Conservation (phyloP, 1,140 invertebrate species). For the Halotydeus destructor region DNA sequence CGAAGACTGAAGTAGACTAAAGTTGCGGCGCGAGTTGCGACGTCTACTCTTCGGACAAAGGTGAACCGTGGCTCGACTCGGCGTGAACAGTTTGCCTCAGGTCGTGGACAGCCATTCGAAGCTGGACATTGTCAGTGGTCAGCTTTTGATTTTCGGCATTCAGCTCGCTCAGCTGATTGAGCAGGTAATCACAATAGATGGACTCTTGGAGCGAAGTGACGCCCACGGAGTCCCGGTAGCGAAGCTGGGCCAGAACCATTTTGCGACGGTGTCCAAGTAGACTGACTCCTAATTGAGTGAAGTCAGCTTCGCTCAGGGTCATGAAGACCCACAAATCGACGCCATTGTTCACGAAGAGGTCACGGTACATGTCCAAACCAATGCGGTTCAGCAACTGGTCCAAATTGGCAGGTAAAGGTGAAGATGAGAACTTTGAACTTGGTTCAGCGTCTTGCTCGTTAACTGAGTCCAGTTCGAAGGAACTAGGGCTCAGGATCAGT, state of each 20-base stretch:
- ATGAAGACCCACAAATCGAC: slow-evolving; percentile 3
- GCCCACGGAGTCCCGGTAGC: slow-evolving; percentile 6
- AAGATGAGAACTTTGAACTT: too few relatives aligned
- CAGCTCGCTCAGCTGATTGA: background rate
- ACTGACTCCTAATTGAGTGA: background rate
- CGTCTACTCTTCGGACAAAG: too few relatives aligned
- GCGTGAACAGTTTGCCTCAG: too few relatives aligned
- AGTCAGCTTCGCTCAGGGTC: background rate
- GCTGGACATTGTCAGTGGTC: too few relatives aligned
- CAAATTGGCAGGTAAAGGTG: slow-evolving; percentile 1
- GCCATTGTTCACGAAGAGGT: background rate
- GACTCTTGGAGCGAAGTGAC: background rate
- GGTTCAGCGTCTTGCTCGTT: too few relatives aligned
- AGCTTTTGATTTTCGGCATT: too few relatives aligned
- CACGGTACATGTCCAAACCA: background rate
- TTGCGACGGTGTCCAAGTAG: background rate
- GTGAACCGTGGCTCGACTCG: too few relatives aligned
- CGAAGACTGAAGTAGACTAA: too few relatives aligned
- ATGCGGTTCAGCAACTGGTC: slow-evolving; percentile 1
- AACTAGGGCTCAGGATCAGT: too few relatives aligned
- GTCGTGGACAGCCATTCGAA: too few relatives aligned
- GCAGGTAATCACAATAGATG: slow-evolving; percentile 1
- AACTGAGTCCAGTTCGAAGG: too few relatives aligned
- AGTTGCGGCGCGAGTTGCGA: too few relatives aligned
- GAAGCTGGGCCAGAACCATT: background rate